Base-by-base conservation (phyloP, 1,140 invertebrate genomes). In the Zelostemma sp. region DNA sequence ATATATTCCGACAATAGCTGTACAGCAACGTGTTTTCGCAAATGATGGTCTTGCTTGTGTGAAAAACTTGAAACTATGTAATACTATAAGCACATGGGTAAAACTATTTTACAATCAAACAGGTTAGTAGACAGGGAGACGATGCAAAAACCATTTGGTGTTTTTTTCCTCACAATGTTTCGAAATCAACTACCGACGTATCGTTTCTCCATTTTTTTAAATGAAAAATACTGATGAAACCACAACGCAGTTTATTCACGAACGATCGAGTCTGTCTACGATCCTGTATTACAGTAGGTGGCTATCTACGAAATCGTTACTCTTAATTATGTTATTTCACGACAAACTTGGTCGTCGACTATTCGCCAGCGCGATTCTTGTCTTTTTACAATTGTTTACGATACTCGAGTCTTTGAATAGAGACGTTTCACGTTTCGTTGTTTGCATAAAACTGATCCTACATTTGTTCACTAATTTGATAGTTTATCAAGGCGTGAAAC, bases 61-160 rank as follows among this genome's bases (percentile, higher is more conserved):
- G 74, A 81, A 79, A 69, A 78, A 65, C 77, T 76, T 80, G 72
- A 73, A 75, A 77, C 73, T 80, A 81, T 82, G 79, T 80, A 80
- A 77, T 84, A 82, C 77, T 82, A 74, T 80, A 82, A 84, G 80
- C 80, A 82, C 76, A 78, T 79, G 72, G 55, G 75, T 80, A 80
- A 78, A 75, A 75, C 73, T 81, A 79, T 80, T 70, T 76, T 77
- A 80, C 73, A 81, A 75, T 80, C 76, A 70, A 77, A 78, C 75
- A 74, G 68, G 59, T 59, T 28, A 16, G 18, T 57, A 65, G 61
- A 41, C 64, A 68, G 63, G 51, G 28, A 72, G 59, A 47, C 63
- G 63, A 55, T 62, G 54, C 25, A 28, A 28, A 28, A 28, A 28
- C 25, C 25, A 28, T 28, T 28, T 28, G 25, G 25, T 8, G 25